A percentile compares a stretch with the other conserved stretches of the same genome.
Conservation (phyloP, 2,888 invertebrate species). For the Pammene fasciana region DNA sequence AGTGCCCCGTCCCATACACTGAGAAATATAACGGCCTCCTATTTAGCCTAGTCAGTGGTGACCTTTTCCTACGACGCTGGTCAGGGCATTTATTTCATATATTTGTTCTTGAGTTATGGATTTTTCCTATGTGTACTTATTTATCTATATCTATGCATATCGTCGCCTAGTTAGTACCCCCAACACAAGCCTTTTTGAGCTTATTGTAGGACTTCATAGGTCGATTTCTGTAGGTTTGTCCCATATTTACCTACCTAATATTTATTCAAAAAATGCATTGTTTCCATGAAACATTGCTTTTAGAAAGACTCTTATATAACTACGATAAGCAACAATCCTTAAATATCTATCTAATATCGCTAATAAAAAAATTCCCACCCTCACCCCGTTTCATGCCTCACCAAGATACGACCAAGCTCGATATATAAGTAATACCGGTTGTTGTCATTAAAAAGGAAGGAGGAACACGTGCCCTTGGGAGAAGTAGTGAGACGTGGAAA, state of each 20-base stretch:
- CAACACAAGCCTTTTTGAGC: too few relatives aligned
- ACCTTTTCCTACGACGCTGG: too few relatives aligned
- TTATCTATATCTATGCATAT: too few relatives aligned
- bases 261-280: too few relatives aligned
- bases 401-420: conserved; percentile 9
- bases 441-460: conserved; percentile 32
- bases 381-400: conserved; percentile 2
- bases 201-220: too few relatives aligned
- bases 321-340: background rate
- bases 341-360: background rate
- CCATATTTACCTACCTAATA: conserved; percentile 1
- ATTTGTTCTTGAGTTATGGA: too few relatives aligned
- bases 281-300: background rate
- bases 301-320: background rate
- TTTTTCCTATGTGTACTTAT: too few relatives aligned
- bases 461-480: conserved; percentile 35
- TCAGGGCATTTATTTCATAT: too few relatives aligned
- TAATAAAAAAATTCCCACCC: conserved; percentile 15
- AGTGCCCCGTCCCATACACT: background rate
- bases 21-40: too few relatives aligned
- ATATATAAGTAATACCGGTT: conserved; percentile 7
- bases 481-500: conserved; percentile 36
- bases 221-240: too few relatives aligned
- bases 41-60: too few relatives aligned
- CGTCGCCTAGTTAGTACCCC: too few relatives aligned